Base-by-base conservation (phyloP, 2,888 invertebrate species). In the Ormia ochracea region DNA sequence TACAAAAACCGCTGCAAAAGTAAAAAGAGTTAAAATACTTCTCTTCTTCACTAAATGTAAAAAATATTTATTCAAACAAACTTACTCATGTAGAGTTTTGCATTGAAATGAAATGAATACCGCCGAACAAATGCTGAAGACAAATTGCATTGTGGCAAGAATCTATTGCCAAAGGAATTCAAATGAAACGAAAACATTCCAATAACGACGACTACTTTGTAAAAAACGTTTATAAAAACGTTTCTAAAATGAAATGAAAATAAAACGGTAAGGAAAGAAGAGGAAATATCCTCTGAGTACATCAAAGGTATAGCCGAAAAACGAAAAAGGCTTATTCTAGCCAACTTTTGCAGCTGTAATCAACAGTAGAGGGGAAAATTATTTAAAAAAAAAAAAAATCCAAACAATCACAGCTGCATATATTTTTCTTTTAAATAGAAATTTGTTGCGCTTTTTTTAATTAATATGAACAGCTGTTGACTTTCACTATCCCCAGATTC, bases 101-200 rank as follows among this genome's bases (percentile, higher is more conserved):
- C 43, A 43, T 52, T 38, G 12, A 59, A 19, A 48, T 66, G 59
- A 59, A 73, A 54, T 59, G 52, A 70, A 78, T 66, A 41, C 72
- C 81, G 66, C 56, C 81, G 68, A 80, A 73, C 81, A 81, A 81
- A 82, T 78, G 85, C 83, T 84, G 83, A 86, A 88, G 88, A 87
- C 87, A 88, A 87, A 87, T 87, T 86, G 85, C 86, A 83, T 85
- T 85, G 85, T 84, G 85, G 83, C 82, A 81, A 77, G 83, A 83
- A 85, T 85, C 84, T 84, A 84, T 83, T 83, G 83, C 84, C 82
- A 81, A 78, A 84, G 82, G 83, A 83, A 83, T 83, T 85, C 82
- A 83, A 84, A 85, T 82, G 85, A 81, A 83, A 78, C 76, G 78
- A 82, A 80, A 79, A 81, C 81, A 82, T 82, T 81, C 81, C 79